Evolutionary conservation across 1,140 invertebrate species (phyloP).

Genomic region (Drosophila pandora): DNA sequence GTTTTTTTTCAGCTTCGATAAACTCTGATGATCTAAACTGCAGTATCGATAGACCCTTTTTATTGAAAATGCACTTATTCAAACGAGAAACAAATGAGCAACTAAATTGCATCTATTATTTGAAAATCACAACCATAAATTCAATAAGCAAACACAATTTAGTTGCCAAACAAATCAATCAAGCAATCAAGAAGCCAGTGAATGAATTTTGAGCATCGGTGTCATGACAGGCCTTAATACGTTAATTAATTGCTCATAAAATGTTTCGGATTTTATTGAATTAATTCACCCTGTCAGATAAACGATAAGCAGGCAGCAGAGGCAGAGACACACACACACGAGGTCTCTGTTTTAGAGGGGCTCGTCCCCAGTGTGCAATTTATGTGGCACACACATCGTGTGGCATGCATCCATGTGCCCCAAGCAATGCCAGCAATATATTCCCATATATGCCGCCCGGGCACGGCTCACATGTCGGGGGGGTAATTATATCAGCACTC

Average conservation of each 20-base stretch:
- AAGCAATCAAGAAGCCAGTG: constrained; percentile 25
- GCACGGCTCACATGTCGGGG: constrained; percentile 41
- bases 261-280: constrained; percentile 41
- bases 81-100: not conserved
- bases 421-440: no score
- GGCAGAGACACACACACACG: not conserved
- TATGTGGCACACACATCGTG: constrained; percentile 5
- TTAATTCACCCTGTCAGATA: constrained; percentile 40
- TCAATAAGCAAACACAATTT: constrained; percentile 1
- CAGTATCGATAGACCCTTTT: no score
- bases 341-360: constrained; percentile 16
- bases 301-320: constrained; percentile 6
- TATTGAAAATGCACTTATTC: no score
- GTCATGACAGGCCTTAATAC: constrained; percentile 17
- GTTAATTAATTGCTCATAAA: constrained; percentile 42
- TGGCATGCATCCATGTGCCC: no score
- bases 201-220: constrained; percentile 20
- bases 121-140: constrained; percentile 1
- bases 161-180: not conserved
- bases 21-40: not conserved
- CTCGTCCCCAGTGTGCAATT: constrained; percentile 57
- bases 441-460: no score
- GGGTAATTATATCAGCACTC: constrained; percentile 63
- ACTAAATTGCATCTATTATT: not conserved
- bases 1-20: no score